Evolutionary conservation across 1,140 invertebrate species (phyloP).

Genomic region (Xylocopa sonorina): DNA sequence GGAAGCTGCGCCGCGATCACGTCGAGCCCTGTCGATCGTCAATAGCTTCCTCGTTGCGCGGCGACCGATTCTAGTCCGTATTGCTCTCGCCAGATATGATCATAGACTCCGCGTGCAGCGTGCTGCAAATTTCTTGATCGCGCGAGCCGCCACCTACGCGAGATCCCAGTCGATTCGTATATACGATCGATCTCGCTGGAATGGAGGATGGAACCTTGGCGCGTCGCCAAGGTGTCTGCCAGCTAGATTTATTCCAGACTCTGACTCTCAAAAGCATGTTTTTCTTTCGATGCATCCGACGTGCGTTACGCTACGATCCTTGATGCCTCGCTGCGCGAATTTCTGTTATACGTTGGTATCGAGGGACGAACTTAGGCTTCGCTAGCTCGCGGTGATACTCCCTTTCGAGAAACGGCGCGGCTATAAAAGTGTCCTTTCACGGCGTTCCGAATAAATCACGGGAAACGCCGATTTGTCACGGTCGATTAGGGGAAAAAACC

Average conservation of each 20-base stretch:
- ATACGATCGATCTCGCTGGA: conserved; percentile 8
- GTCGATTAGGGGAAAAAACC: background rate
- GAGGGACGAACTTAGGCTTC: too few relatives aligned
- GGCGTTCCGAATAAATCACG: background rate
- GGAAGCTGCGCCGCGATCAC: conserved; percentile 58
- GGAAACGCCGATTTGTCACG: conserved; percentile 11
- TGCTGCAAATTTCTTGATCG: conserved; percentile 50
- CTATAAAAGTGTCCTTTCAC: background rate
- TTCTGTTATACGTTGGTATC: too few relatives aligned
- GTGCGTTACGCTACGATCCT: too few relatives aligned
- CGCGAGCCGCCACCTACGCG: conserved; percentile 48
- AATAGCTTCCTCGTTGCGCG: conserved; percentile 51
- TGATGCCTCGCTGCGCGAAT: too few relatives aligned
- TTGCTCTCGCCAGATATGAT: conserved; percentile 41
- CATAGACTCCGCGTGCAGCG: conserved; percentile 1
- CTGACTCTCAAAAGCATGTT: too few relatives aligned
- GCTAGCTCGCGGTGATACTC: background rate
- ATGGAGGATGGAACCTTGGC: conserved; percentile 3
- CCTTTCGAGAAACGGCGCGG: background rate
- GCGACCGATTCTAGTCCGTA: background rate
- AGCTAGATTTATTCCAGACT: too few relatives aligned
- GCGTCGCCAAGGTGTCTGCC: background rate
- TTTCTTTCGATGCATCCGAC: too few relatives aligned
- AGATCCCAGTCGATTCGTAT: conserved; percentile 44
- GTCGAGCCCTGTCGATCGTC: conserved; percentile 48